These are phyloP conservation scores for Epinephelus moara DNA, from an alignment of 2,113 vertebrate species.

Conservation along the genomic window DNA sequence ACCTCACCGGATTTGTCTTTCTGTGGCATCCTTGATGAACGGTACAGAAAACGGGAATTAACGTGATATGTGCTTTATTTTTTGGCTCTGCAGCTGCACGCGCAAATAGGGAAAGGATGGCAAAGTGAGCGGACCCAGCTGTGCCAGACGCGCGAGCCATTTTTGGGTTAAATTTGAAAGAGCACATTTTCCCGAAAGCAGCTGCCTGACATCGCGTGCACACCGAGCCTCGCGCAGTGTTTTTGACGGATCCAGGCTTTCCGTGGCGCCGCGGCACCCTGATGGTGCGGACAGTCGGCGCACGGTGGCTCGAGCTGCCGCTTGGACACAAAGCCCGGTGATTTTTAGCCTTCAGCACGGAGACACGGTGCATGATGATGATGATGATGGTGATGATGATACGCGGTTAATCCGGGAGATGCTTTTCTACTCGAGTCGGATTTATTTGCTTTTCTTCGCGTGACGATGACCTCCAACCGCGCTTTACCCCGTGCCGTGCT, in stretches of 20 bases:
- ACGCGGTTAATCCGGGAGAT: constrained; percentile 32
- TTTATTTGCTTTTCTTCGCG: constrained; percentile 39
- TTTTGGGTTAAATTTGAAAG: not conserved
- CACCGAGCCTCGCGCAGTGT: not conserved
- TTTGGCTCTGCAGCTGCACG: not conserved
- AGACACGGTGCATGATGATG: not conserved
- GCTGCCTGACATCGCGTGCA: not conserved
- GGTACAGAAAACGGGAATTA: not conserved
- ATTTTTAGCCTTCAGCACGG: constrained; percentile 1
- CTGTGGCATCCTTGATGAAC: not conserved
- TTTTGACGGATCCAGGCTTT: constrained; percentile 2
- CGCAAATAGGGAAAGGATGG: constrained; percentile 9
- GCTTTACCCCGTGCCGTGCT: constrained; percentile 59
- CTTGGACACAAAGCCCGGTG: constrained; percentile 51
- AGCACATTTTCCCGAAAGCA: no score
- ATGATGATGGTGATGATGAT: not conserved
- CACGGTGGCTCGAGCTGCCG: constrained; percentile 48
- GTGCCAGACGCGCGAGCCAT: constrained; percentile 52
- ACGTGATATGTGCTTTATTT: not conserved
- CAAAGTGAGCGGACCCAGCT: constrained; percentile 36
- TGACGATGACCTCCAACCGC: constrained; percentile 76
- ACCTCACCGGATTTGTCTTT: not conserved
- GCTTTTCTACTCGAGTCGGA: constrained; percentile 37
- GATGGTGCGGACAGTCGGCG: constrained; percentile 58
- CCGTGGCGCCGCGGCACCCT: constrained; percentile 43